Evolutionary conservation across 37 sponge, comb jelly and placozoan genomes (phyloP).

Genomic region (Theonella swinhoei): DNA sequence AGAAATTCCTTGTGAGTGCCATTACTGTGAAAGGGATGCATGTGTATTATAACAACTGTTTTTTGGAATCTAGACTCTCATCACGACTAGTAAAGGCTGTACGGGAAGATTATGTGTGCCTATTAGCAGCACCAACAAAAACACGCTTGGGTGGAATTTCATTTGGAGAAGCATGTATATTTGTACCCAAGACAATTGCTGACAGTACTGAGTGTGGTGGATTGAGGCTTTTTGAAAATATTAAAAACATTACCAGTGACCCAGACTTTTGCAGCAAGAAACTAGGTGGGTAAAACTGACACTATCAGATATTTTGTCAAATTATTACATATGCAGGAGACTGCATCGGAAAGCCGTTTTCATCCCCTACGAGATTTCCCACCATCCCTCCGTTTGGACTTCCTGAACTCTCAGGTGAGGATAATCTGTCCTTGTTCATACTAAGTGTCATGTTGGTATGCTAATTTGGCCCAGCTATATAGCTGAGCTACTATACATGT

Average conservation of each 20-base stretch:
- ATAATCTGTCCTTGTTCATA: too few species aligned
- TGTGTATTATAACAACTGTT: too few species aligned
- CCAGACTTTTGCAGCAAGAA: constrained; percentile 30
- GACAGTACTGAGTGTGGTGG: constrained; percentile 41
- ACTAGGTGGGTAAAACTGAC: too few species aligned
- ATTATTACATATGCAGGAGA: constrained; percentile 38
- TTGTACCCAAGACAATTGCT: constrained; percentile 28
- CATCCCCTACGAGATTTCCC: constrained; percentile 57
- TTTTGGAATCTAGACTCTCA: background rate
- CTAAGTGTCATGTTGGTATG: too few species aligned
- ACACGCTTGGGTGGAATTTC: background rate
- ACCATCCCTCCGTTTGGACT: constrained; percentile 67
- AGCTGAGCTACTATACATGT: too few species aligned
- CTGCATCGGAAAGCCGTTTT: constrained; percentile 55
- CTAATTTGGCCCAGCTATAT: too few species aligned
- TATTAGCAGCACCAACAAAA: background rate
- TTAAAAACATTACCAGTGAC: background rate
- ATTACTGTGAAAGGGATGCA: too few species aligned
- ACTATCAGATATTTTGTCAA: too few species aligned
- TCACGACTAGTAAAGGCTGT: background rate
- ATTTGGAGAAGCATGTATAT: constrained; percentile 35
- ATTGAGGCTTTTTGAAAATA: constrained; percentile 18
- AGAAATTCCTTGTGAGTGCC: too few species aligned
- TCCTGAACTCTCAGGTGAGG: constrained; percentile 47
- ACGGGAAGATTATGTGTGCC: background rate